Conservation (phyloP, 2,113 vertebrate genomes). For the Plotosus lineatus region DNA sequence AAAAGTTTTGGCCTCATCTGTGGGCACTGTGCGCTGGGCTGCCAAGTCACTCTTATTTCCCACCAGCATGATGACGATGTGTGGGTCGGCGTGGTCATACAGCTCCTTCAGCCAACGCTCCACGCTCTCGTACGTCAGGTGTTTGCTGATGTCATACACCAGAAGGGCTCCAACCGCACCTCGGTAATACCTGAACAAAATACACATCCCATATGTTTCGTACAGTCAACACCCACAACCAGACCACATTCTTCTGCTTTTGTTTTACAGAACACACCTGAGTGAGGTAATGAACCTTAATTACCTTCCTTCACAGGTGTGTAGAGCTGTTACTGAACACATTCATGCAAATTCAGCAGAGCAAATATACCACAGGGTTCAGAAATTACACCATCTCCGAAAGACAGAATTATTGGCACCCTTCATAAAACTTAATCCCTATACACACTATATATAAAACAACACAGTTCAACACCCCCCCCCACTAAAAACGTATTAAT, state of each 20-base stretch:
- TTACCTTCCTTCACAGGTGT: neutral
- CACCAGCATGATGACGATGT: conserved; percentile 98
- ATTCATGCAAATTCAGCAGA: neutral
- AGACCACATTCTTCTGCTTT: conserved; percentile 14
- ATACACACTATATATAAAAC: too few relatives aligned
- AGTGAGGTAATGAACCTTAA: neutral
- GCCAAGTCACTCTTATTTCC: conserved; percentile 93
- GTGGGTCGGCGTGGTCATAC: conserved; percentile 92
- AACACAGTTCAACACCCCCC: neutral
- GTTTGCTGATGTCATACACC: conserved; percentile 96
- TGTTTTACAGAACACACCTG: neutral
- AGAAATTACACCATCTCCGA: neutral
- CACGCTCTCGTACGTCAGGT: conserved; percentile 93
- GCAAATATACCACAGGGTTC: neutral
- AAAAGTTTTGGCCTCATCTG: conserved; percentile 85
- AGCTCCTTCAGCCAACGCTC: conserved; percentile 97
- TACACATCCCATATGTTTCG: neutral
- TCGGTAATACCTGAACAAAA: conserved; percentile 84
- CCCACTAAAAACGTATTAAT: too few relatives aligned
- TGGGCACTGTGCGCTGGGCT: conserved; percentile 81
- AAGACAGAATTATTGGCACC: neutral
- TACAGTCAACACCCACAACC: neutral
- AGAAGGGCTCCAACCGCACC: conserved; percentile 92
- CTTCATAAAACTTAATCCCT: neutral
- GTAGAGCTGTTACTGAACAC: neutral